phyloP scores from a whole-genome alignment of 1,140 invertebrate species.

The Rhopalosiphum maidis region DNA sequence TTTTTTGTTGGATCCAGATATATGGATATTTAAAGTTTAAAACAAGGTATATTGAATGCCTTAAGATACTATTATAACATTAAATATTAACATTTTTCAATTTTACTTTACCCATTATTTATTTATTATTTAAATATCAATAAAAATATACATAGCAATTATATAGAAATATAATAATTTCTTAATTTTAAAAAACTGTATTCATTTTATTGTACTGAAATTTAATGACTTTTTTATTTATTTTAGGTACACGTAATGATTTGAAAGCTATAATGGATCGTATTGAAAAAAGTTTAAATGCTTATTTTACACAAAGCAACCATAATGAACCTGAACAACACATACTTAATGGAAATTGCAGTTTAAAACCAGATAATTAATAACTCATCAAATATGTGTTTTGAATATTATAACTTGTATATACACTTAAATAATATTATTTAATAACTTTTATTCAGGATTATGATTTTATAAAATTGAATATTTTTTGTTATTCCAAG shows the following conservation, averaged over 20 bases:
- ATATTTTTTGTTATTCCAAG: neutral
- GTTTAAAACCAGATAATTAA: constrained; percentile 49
- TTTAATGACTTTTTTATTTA: neutral
- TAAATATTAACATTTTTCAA: too few species aligned
- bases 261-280: constrained; percentile 32
- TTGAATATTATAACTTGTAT: neutral
- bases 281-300: constrained; percentile 51
- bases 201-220: neutral
- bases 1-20: too few species aligned
- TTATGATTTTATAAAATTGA: neutral
- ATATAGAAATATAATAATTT: too few species aligned
- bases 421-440: neutral
- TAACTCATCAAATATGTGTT: neutral
- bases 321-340: neutral
- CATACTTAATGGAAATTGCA: constrained; percentile 22
- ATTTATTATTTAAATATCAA: too few species aligned
- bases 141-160: too few species aligned
- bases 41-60: too few species aligned
- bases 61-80: too few species aligned
- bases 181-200: too few species aligned
- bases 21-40: too few species aligned
- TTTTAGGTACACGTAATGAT: constrained; percentile 53
- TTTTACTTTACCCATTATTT: too few species aligned
- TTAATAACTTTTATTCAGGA: neutral
- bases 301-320: neutral